These are phyloP conservation scores for Mamestra brassicae DNA, from an alignment of 2,888 invertebrate species.

Conservation along the genomic window DNA sequence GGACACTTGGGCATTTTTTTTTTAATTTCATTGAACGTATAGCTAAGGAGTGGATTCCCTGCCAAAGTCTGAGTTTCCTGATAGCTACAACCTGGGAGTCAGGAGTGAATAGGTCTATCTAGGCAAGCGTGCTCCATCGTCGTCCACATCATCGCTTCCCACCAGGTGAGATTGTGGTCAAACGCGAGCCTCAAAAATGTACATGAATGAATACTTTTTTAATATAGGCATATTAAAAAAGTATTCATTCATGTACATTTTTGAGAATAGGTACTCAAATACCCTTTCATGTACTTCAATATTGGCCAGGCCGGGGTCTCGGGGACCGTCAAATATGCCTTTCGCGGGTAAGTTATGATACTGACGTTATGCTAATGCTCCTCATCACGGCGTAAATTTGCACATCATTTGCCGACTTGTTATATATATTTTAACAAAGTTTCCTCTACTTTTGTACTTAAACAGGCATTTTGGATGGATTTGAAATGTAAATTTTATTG, in stretches of 20 bases:
- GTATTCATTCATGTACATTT: constrained; percentile 4
- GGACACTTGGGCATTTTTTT: background rate
- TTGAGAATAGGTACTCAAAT: constrained; percentile 13
- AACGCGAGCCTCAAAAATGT: too few species aligned
- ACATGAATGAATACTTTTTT: too few species aligned
- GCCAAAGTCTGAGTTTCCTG: too few species aligned
- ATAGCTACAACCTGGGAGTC: too few species aligned
- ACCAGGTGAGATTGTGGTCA: too few species aligned
- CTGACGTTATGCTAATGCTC: constrained; percentile 71
- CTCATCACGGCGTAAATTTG: constrained; percentile 68
- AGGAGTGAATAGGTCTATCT: too few species aligned
- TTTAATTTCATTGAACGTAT: too few species aligned
- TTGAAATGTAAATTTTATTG: constrained; percentile 63
- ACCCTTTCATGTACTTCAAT: constrained; percentile 48
- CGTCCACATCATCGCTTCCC: too few species aligned
- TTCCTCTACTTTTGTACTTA: constrained; percentile 67
- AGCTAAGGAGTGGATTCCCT: too few species aligned
- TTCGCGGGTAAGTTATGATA: constrained; percentile 64
- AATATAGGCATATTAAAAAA: too few species aligned
- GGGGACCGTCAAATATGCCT: constrained; percentile 64
- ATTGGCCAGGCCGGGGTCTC: constrained; percentile 33
- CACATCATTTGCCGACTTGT: constrained; percentile 71
- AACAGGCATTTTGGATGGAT: constrained; percentile 56
- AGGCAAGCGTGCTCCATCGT: too few species aligned
- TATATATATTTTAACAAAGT: constrained; percentile 68